phyloP scores from a whole-genome alignment of 2,113 vertebrate genomes.

The Corynorhinus townsendii region DNA sequence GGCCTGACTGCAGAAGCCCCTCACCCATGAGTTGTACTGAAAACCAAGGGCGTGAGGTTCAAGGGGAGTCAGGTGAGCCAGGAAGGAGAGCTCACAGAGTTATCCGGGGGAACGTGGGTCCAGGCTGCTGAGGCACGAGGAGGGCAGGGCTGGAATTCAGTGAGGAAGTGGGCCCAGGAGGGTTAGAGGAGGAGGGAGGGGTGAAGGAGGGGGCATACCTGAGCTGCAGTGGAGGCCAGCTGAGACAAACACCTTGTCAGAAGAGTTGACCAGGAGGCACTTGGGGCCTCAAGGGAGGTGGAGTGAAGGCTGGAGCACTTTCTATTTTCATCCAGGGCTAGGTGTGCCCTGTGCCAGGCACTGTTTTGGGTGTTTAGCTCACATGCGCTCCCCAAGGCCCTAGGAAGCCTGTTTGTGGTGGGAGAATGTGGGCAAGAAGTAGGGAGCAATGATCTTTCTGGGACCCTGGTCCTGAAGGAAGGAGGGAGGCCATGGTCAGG shows the following conservation, averaged over 20 bases:
- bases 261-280: background rate
- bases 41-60: background rate
- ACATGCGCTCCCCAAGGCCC: background rate
- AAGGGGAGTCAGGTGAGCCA: background rate
- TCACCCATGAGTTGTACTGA: background rate
- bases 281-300: too few species aligned
- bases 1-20: background rate
- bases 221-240: background rate
- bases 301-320: background rate
- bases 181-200: background rate
- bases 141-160: background rate
- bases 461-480: background rate
- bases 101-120: too few species aligned
- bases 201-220: background rate
- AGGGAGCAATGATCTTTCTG: background rate
- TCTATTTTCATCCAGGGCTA: accelerated
- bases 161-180: background rate
- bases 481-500: background rate
- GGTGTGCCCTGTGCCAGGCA: background rate
- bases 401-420: background rate
- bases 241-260: background rate
- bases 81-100: background rate
- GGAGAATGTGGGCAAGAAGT: background rate
- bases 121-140: background rate
- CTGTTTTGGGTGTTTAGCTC: background rate